Evolutionary conservation across 2,797 vertebrate species (phyloP).

Genomic region (Anguilla megastoma): DNA sequence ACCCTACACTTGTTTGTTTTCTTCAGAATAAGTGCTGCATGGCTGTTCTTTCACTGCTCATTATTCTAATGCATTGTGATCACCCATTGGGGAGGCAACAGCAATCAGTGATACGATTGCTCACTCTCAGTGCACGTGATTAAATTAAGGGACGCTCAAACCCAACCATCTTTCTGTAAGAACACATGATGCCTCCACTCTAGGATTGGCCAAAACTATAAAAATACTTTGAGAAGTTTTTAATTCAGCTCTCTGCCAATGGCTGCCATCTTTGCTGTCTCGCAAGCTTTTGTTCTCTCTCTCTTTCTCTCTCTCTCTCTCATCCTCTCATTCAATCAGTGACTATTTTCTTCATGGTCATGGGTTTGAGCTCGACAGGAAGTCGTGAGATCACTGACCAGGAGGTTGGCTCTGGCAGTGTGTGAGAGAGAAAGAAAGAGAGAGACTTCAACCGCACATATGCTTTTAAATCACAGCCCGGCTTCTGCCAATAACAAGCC

Average conservation of each 20-base stretch:
- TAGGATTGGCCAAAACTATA: background rate
- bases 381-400: background rate
- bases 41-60: background rate
- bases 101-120: background rate
- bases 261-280: background rate
- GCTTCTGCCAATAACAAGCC: background rate
- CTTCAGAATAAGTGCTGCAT: background rate
- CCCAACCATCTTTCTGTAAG: background rate
- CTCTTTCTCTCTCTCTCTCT: background rate
- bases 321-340: background rate
- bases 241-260: background rate
- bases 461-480: background rate
- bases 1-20: background rate
- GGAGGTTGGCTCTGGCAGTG: background rate
- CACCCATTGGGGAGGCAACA: background rate
- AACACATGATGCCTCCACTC: background rate
- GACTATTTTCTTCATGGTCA: background rate
- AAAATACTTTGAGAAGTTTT: background rate
- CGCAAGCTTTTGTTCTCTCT: background rate
- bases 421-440: background rate
- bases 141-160: background rate
- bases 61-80: background rate
- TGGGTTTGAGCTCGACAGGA: background rate
- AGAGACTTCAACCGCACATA: background rate
- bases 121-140: background rate